Evolutionary conservation across 2,888 invertebrate species (phyloP).

Genomic region (Elysia crispata): DNA sequence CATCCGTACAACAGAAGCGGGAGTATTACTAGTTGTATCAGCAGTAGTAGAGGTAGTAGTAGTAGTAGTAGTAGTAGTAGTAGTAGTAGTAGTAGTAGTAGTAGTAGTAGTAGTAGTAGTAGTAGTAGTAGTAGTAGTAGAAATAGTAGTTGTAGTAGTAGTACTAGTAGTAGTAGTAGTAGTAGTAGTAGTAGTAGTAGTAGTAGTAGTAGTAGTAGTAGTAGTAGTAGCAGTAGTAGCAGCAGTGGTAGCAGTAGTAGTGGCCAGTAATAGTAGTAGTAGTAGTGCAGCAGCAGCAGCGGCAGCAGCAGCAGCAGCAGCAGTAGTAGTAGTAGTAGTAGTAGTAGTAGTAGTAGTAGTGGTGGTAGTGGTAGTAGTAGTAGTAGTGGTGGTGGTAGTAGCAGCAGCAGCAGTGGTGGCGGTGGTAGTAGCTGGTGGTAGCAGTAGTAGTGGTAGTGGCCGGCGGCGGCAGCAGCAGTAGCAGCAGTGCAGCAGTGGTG

Average conservation of each 20-base stretch:
- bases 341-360: constrained; percentile 9
- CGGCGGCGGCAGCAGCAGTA: too few relatives aligned
- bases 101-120: constrained; percentile 9
- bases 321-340: constrained; percentile 9
- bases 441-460: too few relatives aligned
- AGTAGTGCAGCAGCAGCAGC: background rate
- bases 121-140: constrained; percentile 9
- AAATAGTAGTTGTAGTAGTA: too few relatives aligned
- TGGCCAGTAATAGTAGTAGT: background rate
- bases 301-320: constrained; percentile 4
- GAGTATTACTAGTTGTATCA: too few relatives aligned
- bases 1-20: too few relatives aligned
- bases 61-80: constrained; percentile 4
- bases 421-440: too few relatives aligned
- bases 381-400: constrained; percentile 1
- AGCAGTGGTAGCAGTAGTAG: background rate
- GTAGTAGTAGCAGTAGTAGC: background rate
- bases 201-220: constrained; percentile 4
- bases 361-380: background rate
- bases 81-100: constrained; percentile 9
- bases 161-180: constrained; percentile 3
- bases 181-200: constrained; percentile 9
- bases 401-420: too few relatives aligned
- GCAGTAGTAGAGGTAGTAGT: too few relatives aligned
- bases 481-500: too few relatives aligned